phyloP scores from a whole-genome alignment of 2,797 vertebrate species.

The Coendou prehensilis region DNA sequence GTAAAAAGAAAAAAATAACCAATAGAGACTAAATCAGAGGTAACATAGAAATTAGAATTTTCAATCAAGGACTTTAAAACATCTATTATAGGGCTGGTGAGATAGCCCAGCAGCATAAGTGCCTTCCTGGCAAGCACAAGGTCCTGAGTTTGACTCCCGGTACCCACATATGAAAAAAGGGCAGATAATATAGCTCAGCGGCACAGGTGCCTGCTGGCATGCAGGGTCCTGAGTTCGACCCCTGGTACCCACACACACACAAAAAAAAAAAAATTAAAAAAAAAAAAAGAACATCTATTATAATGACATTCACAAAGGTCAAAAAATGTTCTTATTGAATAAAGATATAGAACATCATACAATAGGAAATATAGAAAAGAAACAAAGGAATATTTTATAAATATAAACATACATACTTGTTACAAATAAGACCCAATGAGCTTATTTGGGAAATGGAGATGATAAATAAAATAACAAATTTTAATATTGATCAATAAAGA shows the following conservation, averaged over 20 bases:
- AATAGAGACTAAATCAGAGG: not conserved
- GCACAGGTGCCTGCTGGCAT: too few relatives aligned
- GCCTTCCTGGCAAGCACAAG: too few relatives aligned
- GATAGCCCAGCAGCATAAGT: too few relatives aligned
- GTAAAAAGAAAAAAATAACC: not conserved
- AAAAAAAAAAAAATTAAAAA: too few relatives aligned
- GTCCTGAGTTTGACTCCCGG: too few relatives aligned
- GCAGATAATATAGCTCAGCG: too few relatives aligned
- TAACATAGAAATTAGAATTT: not conserved
- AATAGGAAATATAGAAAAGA: not conserved
- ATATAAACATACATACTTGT: not conserved
- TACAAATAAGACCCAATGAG: not conserved
- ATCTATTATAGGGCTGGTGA: not conserved
- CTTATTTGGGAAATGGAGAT: not conserved
- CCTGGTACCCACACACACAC: too few relatives aligned
- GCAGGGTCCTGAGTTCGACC: too few relatives aligned
- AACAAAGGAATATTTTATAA: not conserved
- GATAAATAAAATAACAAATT: constrained; percentile 20
- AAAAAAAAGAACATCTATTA: not conserved
- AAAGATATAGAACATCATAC: not conserved
- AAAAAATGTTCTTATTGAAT: not conserved
- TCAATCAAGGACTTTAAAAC: not conserved
- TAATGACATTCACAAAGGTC: not conserved
- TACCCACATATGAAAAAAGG: too few relatives aligned
- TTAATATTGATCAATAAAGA: not conserved